A percentile compares a stretch with the other conserved stretches of the same genome.
phyloP scores from a whole-genome alignment of 2,888 invertebrate species.

The Icerya purchasi region DNA sequence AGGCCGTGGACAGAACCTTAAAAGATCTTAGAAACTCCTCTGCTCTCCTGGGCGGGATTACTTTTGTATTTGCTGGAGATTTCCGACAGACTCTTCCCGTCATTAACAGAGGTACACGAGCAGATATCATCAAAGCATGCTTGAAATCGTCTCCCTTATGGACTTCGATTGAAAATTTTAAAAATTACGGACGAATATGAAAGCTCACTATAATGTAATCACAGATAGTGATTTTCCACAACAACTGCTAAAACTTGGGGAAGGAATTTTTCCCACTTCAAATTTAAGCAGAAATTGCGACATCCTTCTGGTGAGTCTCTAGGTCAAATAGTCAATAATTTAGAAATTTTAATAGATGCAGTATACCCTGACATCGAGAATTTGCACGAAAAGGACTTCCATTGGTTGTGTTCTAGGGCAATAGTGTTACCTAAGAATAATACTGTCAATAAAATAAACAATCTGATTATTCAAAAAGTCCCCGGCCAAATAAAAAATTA shows the following conservation, averaged over 20 bases:
- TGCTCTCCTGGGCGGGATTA: background rate
- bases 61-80: slow-evolving; percentile 1
- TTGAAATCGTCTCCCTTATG: slow-evolving; percentile 1
- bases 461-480: background rate
- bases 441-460: background rate
- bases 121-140: background rate
- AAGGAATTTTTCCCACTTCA: background rate
- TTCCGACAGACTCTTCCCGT: background rate
- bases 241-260: background rate
- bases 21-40: background rate
- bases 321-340: background rate
- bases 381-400: background rate
- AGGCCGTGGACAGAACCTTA: background rate
- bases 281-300: too few species aligned
- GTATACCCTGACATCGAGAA: background rate
- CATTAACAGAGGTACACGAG: background rate
- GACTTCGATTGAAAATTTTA: too few species aligned
- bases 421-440: background rate
- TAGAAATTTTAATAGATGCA: background rate
- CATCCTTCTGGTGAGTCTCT: background rate
- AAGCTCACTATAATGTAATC: background rate
- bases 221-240: background rate
- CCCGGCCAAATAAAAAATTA: background rate
- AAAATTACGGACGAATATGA: background rate
- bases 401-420: background rate